These are phyloP conservation scores for Phalanger gymnotis DNA, from an alignment of 2,797 vertebrate genomes.

Conservation along the genomic window DNA sequence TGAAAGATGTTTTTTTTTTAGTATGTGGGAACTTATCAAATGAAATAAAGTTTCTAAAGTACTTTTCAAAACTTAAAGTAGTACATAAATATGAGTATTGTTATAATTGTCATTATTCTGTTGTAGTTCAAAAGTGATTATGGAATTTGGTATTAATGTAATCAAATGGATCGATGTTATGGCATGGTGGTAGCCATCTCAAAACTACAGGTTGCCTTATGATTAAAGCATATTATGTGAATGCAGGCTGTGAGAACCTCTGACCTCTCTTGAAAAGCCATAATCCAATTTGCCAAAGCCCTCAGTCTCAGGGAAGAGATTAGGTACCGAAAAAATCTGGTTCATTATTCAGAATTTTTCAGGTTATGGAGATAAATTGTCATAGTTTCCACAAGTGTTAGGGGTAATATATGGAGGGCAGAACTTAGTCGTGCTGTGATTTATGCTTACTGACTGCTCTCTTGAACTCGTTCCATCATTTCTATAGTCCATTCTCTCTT, in stretches of 20 bases:
- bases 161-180: not conserved
- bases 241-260: not conserved
- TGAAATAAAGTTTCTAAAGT: not conserved
- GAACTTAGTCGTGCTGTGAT: not conserved
- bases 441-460: not conserved
- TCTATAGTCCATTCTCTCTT: not conserved
- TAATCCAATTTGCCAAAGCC: not conserved
- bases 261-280: not conserved
- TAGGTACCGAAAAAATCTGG: not conserved
- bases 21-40: not conserved
- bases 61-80: not conserved
- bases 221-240: not conserved
- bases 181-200: not conserved
- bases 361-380: not conserved
- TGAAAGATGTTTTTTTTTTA: not conserved
- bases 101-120: not conserved
- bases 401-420: not conserved
- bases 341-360: not conserved
- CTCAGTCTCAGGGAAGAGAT: not conserved
- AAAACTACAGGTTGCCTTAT: not conserved
- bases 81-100: not conserved
- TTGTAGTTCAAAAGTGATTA: not conserved
- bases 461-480: not conserved
- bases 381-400: not conserved
- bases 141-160: not conserved